phyloP scores from a whole-genome alignment of 2,888 invertebrate species.

The Trachelus troglodyta region DNA sequence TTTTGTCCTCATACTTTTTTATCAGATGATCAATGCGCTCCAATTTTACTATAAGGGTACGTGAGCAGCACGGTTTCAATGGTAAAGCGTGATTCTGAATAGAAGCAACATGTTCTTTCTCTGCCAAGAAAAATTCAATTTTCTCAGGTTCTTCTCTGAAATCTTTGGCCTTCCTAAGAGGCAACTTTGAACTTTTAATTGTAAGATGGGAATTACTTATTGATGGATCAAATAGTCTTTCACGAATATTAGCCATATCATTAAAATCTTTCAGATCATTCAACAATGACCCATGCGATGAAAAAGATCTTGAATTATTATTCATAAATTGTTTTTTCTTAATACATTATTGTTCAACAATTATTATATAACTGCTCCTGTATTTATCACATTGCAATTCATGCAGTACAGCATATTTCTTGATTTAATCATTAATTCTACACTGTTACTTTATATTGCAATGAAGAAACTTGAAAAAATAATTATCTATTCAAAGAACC shows the following conservation, averaged over 20 bases:
- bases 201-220: background rate
- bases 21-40: background rate
- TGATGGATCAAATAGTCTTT: background rate
- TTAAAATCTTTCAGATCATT: background rate
- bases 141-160: background rate
- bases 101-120: background rate
- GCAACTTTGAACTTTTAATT: background rate
- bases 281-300: background rate
- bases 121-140: background rate
- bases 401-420: background rate
- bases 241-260: background rate
- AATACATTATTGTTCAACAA: background rate
- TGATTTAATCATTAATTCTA: background rate
- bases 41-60: background rate
- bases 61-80: background rate
- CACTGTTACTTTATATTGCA: background rate
- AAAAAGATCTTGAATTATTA: background rate
- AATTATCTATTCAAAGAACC: background rate
- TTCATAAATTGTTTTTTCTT: background rate
- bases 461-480: background rate
- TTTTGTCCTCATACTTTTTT: background rate
- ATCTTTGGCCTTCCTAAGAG: background rate
- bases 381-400: background rate
- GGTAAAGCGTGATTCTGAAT: background rate
- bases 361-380: background rate